phyloP scores from a whole-genome alignment of 2,888 invertebrate species.

The Drosophila mimetica region DNA sequence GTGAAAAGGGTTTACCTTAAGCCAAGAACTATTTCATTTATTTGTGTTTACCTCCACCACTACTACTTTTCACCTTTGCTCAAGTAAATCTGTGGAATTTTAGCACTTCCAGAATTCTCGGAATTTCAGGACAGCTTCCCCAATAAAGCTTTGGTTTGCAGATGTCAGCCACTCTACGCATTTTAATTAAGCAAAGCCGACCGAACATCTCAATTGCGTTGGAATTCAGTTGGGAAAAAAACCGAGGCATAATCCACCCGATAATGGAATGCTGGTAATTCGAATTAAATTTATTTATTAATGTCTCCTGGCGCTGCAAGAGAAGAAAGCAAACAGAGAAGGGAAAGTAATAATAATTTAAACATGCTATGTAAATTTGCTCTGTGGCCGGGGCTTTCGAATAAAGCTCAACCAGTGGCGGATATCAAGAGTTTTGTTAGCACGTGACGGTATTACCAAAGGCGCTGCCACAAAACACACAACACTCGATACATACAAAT shows the following conservation, averaged over 20 bases:
- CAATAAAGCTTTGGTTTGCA: constrained; percentile 2
- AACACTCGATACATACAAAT: constrained; percentile 8
- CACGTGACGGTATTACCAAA: constrained; percentile 38
- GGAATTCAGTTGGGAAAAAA: background rate
- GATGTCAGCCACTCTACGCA: background rate
- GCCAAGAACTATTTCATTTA: background rate
- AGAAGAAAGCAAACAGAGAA: background rate
- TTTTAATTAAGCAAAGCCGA: constrained; percentile 25
- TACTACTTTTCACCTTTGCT: background rate
- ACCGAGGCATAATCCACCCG: constrained; percentile 7
- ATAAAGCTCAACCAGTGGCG: constrained; percentile 29
- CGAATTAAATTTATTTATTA: constrained; percentile 35
- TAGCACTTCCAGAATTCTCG: constrained; percentile 1
- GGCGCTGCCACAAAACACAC: background rate
- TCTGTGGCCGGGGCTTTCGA: constrained; percentile 3
- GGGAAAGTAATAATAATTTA: constrained; percentile 19
- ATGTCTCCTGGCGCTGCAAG: constrained; percentile 18
- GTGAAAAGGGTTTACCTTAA: background rate
- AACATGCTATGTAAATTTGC: constrained; percentile 38
- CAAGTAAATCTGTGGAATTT: background rate
- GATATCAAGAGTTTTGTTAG: constrained; percentile 19
- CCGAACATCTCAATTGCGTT: constrained; percentile 19
- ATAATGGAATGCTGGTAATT: constrained; percentile 34
- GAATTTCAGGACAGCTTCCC: background rate
- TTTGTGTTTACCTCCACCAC: background rate